Percentiles rank a stretch among this genome's conserved stretches.
Conservation (phyloP, 2,797 vertebrate species). For the Cercopithecus mitis region DNA sequence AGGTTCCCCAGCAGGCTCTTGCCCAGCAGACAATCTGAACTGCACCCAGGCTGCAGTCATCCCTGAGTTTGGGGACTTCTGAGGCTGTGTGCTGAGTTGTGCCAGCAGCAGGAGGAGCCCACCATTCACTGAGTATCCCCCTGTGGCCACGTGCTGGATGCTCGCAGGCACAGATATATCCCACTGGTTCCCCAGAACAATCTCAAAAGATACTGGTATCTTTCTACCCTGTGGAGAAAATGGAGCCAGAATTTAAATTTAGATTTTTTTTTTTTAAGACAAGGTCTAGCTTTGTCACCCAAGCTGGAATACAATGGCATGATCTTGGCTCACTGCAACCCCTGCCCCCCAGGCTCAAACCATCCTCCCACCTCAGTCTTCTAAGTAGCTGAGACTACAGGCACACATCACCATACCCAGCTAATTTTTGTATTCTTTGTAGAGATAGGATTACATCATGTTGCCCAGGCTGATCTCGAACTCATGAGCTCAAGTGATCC, state of each 20-base stretch:
- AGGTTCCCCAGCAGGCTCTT: not conserved
- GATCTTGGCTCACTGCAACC: not conserved
- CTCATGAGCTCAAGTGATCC: not conserved
- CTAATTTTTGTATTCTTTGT: not conserved
- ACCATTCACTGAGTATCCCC: fast-evolving
- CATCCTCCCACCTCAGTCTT: not conserved
- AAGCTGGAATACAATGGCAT: not conserved
- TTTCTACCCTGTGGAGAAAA: not conserved
- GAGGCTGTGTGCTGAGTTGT: not conserved
- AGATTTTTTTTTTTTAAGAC: not conserved
- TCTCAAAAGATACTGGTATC: not conserved
- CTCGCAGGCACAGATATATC: not conserved
- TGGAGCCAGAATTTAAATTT: not conserved
- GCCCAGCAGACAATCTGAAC: not conserved
- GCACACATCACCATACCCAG: not conserved
- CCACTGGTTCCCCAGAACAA: not conserved
- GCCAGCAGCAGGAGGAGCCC: not conserved
- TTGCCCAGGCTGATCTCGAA: not conserved
- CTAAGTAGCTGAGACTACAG: not conserved
- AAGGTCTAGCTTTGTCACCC: not conserved
- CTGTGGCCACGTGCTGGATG: fast-evolving
- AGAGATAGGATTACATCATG: not conserved
- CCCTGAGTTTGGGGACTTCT: not conserved
- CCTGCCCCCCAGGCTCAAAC: not conserved
- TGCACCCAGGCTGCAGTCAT: not conserved